Percentiles rank a stretch among this genome's conserved stretches.
These are phyloP conservation scores for Macquaria ambigua DNA, from an alignment of 2,113 vertebrate genomes.

Conservation along the genomic window DNA sequence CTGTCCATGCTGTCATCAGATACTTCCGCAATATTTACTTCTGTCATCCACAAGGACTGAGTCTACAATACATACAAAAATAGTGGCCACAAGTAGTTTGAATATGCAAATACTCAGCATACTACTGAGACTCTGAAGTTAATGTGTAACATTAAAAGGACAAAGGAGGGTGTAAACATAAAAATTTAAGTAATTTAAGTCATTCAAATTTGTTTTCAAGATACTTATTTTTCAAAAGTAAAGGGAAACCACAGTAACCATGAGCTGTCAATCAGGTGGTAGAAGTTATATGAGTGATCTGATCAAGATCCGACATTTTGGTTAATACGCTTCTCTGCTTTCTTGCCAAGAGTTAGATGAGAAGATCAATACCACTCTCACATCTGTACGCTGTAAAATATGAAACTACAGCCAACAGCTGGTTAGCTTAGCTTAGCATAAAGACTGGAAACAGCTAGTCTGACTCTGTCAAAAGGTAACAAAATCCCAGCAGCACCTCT, in stretches of 20 bases:
- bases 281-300: neutral
- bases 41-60: neutral
- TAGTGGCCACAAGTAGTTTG: neutral
- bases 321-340: neutral
- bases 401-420: no score
- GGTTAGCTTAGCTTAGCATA: no score
- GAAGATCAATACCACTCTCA: neutral
- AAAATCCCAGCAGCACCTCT: no score
- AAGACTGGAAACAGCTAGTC: no score
- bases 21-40: neutral
- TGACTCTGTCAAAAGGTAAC: no score
- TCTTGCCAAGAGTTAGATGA: neutral
- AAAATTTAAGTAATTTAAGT: neutral
- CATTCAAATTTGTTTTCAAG: neutral
- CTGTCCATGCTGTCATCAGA: neutral
- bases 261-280: neutral
- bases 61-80: neutral
- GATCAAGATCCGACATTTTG: neutral
- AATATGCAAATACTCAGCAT: slow-evolving; percentile 21
- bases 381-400: no score
- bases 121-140: neutral
- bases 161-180: neutral
- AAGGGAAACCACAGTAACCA: neutral
- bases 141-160: neutral
- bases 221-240: neutral